Conservation (phyloP, 2,113 vertebrate species). For the Leiothrix lutea region DNA sequence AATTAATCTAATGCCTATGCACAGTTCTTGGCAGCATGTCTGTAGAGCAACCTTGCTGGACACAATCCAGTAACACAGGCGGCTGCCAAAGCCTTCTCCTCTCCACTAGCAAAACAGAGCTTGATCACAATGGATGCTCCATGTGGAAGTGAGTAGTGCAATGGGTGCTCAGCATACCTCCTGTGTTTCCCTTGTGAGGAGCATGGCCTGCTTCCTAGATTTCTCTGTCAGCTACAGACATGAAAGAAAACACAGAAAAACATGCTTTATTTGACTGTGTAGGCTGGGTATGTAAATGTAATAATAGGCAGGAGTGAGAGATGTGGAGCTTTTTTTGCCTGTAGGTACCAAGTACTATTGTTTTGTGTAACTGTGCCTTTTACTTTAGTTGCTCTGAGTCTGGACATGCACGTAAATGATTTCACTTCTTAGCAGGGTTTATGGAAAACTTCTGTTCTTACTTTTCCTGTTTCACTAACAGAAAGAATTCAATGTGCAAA, state of each 20-base stretch:
- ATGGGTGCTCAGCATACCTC: neutral
- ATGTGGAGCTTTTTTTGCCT: neutral
- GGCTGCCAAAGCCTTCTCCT: neutral
- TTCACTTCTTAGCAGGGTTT: neutral
- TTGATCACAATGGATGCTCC: neutral
- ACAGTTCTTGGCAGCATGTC: neutral
- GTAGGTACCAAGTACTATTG: neutral
- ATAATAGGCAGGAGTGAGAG: neutral
- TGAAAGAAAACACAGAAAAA: neutral
- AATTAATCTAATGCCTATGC: neutral
- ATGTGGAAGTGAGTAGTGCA: neutral
- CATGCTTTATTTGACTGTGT: neutral
- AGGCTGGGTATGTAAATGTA: neutral
- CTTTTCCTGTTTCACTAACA: neutral
- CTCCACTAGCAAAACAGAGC: neutral
- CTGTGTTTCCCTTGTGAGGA: neutral
- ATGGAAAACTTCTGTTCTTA: neutral
- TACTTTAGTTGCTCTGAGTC: neutral
- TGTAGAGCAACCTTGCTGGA: neutral
- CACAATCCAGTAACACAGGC: neutral
- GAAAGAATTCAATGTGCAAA: neutral
- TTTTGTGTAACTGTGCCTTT: neutral
- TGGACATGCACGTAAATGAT: constrained; percentile 8
- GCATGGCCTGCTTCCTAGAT: neutral
- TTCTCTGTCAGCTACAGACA: neutral